phyloP scores from a whole-genome alignment of 1,140 invertebrate genomes.

The Drosophila mauritiana region DNA sequence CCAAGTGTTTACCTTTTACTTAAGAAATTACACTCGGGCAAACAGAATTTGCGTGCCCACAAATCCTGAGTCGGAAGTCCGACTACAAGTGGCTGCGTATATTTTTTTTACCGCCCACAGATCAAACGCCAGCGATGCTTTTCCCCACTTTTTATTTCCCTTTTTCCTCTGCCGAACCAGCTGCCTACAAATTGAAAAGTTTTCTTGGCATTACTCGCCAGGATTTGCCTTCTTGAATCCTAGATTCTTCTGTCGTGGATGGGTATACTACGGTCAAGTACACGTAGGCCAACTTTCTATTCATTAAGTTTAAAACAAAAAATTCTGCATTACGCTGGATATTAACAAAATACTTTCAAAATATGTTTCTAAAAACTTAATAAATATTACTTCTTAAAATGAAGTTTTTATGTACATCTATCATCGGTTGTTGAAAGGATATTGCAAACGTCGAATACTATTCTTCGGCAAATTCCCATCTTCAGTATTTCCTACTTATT shows the following conservation, averaged over 20 bases:
- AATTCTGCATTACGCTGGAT: background rate
- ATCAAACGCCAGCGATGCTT: constrained; percentile 60
- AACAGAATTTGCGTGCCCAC: constrained; percentile 76
- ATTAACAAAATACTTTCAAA: background rate
- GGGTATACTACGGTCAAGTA: constrained; percentile 6
- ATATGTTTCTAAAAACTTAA: background rate
- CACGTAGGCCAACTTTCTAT: background rate
- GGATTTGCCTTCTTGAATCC: constrained; percentile 22
- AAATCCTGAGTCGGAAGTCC: constrained; percentile 54
- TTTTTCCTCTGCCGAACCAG: background rate
- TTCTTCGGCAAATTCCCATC: background rate
- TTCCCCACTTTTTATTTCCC: background rate
- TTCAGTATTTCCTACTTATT: constrained; percentile 42
- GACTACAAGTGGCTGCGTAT: constrained; percentile 71
- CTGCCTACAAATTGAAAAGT: constrained; percentile 76
- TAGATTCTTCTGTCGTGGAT: background rate
- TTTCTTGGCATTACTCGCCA: constrained; percentile 54
- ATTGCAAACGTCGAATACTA: background rate
- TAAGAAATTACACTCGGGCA: constrained; percentile 83
- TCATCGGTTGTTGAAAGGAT: background rate
- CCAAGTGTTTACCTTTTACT: constrained; percentile 84
- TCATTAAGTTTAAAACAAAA: background rate
- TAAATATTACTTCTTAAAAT: too few relatives aligned
- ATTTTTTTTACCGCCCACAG: constrained; percentile 54
- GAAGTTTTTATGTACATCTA: background rate